Percentiles rank a stretch among this genome's conserved stretches.
Evolutionary conservation across 2,797 vertebrate genomes (phyloP).

Genomic region (Paratrypauchen microcephalus): DNA sequence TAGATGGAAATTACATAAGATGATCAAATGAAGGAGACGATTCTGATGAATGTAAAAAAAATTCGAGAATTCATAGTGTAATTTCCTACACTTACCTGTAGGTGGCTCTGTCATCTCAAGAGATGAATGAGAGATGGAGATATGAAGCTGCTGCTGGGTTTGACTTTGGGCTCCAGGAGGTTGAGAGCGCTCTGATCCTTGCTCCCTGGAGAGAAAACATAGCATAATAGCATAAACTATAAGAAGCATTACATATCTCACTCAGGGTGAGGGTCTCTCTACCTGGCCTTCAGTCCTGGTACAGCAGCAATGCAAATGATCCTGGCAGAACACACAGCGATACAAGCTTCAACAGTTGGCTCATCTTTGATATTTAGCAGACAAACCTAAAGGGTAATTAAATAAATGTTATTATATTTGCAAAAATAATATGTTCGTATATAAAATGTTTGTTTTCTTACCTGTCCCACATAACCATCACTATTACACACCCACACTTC

Average conservation of each 20-base stretch:
- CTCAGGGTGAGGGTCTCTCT: conserved; percentile 43
- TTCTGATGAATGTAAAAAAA: not conserved
- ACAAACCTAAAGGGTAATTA: conserved; percentile 83
- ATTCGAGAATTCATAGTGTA: not conserved
- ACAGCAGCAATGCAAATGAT: conserved; percentile 97
- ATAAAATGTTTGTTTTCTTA: conserved; percentile 52
- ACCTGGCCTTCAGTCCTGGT: conserved; percentile 86
- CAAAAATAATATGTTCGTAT: not conserved
- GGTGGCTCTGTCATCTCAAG: conserved; percentile 83
- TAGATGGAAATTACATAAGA: not conserved
- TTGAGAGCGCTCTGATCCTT: conserved; percentile 50
- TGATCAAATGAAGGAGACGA: not conserved
- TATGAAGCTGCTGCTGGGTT: conserved; percentile 87
- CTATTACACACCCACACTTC: conserved; percentile 99
- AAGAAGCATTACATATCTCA: too few species aligned
- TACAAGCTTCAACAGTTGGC: conserved; percentile 96
- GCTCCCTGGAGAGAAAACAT: conserved; percentile 65
- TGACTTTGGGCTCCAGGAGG: conserved; percentile 47
- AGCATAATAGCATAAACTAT: too few species aligned
- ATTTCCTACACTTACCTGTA: conserved; percentile 53
- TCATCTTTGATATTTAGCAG: conserved; percentile 92
- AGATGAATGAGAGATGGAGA: conserved; percentile 92
- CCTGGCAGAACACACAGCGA: conserved; percentile 94
- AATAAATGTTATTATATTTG: not conserved
- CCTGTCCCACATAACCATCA: conserved; percentile 96